Evolutionary conservation across 2,113 vertebrate genomes (phyloP).

Genomic region (Craseonycteris thonglongyai): DNA sequence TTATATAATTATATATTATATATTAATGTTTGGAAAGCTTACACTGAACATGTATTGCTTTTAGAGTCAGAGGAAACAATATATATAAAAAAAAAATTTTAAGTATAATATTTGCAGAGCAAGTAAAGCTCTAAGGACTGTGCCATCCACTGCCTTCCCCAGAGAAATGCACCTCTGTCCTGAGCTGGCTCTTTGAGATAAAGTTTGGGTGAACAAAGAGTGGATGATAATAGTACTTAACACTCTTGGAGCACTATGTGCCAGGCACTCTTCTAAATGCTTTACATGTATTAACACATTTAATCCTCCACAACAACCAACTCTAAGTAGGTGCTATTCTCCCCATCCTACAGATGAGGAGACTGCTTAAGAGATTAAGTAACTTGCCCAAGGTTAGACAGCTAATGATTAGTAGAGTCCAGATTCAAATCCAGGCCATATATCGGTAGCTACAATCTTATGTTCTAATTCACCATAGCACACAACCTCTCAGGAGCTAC

Average conservation of each 20-base stretch:
- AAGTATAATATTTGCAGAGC: background rate
- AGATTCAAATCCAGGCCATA: background rate
- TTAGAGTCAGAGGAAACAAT: background rate
- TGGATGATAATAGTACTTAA: background rate
- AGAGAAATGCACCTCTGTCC: background rate
- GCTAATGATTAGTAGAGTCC: background rate
- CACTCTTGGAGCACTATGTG: background rate
- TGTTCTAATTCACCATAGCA: background rate
- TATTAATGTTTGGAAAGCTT: constrained; percentile 39
- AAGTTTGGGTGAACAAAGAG: constrained; percentile 16
- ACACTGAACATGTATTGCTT: background rate
- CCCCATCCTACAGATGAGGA: background rate
- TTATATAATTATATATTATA: too few species aligned
- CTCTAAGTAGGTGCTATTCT: background rate
- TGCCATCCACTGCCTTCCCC: background rate
- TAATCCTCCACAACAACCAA: background rate
- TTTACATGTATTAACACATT: background rate
- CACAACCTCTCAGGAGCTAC: background rate
- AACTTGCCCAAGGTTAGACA: background rate
- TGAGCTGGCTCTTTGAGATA: background rate
- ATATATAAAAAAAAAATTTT: too few species aligned
- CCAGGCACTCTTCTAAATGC: background rate
- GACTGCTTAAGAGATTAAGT: background rate
- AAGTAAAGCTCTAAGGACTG: constrained; percentile 5
- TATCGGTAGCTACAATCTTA: background rate